phyloP scores from a whole-genome alignment of 2,797 vertebrate genomes.

The Muscicapa striata region DNA sequence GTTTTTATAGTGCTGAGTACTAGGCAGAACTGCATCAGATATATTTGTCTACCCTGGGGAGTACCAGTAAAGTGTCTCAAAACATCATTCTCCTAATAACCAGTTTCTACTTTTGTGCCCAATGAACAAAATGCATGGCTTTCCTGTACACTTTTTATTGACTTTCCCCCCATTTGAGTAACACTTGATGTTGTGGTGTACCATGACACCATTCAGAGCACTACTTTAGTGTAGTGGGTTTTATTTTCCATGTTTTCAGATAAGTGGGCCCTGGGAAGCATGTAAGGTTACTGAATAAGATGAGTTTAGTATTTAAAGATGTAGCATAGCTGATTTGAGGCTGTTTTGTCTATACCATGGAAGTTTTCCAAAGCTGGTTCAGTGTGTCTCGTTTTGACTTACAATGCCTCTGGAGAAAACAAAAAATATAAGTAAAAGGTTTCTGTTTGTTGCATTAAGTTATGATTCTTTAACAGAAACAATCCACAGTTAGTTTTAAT shows the following conservation, averaged over 20 bases:
- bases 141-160: not conserved
- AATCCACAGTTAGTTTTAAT: not conserved
- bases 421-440: not conserved
- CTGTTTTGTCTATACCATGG: not conserved
- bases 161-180: not conserved
- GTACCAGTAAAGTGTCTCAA: not conserved
- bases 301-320: not conserved
- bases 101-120: not conserved
- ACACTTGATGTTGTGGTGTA: not conserved
- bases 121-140: not conserved
- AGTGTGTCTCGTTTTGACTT: not conserved
- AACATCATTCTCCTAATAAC: not conserved
- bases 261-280: not conserved
- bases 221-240: not conserved
- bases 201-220: not conserved
- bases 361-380: not conserved
- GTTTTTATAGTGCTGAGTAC: not conserved
- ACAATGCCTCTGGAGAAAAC: not conserved
- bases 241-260: not conserved
- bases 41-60: not conserved
- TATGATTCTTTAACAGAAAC: not conserved
- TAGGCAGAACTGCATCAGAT: not conserved
- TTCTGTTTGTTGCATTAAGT: not conserved
- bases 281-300: not conserved
- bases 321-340: not conserved